These are phyloP conservation scores for Eriocheir sinensis DNA, from an alignment of 1,140 invertebrate species.

Conservation along the genomic window DNA sequence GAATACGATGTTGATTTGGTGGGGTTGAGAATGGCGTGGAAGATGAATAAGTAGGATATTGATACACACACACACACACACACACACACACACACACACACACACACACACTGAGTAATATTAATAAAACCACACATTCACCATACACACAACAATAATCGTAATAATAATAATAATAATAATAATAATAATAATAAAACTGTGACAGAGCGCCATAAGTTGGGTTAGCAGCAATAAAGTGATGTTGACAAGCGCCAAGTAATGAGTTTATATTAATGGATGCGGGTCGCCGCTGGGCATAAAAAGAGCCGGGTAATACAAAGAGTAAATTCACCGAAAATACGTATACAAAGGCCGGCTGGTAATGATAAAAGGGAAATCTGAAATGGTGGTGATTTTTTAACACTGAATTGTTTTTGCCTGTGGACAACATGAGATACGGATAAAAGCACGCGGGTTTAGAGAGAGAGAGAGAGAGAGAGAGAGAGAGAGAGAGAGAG, in stretches of 20 bases:
- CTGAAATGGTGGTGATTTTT: too few species aligned
- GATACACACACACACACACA: constrained; percentile 51
- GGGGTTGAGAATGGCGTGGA: not conserved
- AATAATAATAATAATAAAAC: too few species aligned
- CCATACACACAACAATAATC: too few species aligned
- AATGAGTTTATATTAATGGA: constrained; percentile 17
- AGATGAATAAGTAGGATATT: not conserved
- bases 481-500: not conserved
- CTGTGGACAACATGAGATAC: too few species aligned
- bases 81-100: constrained; percentile 60
- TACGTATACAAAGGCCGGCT: too few species aligned
- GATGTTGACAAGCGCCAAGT: constrained; percentile 1
- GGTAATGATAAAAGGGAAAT: too few species aligned
- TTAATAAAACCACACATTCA: too few species aligned
- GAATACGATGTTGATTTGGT: not conserved
- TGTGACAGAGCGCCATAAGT: not conserved
- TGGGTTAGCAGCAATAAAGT: not conserved
- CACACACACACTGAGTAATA: constrained; percentile 51
- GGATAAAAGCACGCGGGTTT: too few species aligned
- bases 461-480: constrained; percentile 31
- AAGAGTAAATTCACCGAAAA: too few species aligned
- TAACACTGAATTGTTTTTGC: too few species aligned
- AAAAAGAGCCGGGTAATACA: too few species aligned
- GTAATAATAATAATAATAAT: too few species aligned
- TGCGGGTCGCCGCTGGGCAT: not conserved